These are phyloP conservation scores for Falco rusticolus DNA, from an alignment of 2,797 vertebrate species.

Conservation along the genomic window DNA sequence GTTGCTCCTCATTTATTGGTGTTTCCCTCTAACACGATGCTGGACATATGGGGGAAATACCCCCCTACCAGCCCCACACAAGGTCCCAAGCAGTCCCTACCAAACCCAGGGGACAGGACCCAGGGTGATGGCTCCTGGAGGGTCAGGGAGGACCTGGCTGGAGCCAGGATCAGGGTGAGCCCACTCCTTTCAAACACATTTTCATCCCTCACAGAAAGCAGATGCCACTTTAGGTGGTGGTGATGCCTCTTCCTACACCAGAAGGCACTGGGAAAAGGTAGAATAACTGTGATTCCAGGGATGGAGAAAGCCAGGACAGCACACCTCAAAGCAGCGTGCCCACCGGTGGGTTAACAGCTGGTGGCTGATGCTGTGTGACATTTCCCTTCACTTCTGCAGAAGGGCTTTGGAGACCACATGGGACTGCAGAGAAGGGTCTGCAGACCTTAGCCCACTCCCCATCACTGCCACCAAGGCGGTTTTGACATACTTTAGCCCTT, in stretches of 20 bases:
- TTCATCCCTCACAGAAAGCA: neutral
- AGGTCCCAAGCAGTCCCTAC: neutral
- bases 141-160: neutral
- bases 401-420: neutral
- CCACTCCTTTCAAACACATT: neutral
- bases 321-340: neutral
- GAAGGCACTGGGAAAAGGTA: rapidly evolving
- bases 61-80: neutral
- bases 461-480: neutral
- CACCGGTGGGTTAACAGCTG: neutral
- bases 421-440: neutral
- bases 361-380: neutral
- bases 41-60: neutral
- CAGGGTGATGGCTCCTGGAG: neutral
- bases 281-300: neutral
- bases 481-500: neutral
- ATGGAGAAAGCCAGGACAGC: neutral
- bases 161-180: neutral
- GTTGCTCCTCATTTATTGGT: neutral
- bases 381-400: neutral
- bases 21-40: rapidly evolving
- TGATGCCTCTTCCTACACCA: neutral
- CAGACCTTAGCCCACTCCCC: neutral
- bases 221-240: rapidly evolving
- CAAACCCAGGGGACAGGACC: neutral